These are phyloP conservation scores for Athalia circularis DNA, from an alignment of 2,888 invertebrate genomes.

Conservation along the genomic window DNA sequence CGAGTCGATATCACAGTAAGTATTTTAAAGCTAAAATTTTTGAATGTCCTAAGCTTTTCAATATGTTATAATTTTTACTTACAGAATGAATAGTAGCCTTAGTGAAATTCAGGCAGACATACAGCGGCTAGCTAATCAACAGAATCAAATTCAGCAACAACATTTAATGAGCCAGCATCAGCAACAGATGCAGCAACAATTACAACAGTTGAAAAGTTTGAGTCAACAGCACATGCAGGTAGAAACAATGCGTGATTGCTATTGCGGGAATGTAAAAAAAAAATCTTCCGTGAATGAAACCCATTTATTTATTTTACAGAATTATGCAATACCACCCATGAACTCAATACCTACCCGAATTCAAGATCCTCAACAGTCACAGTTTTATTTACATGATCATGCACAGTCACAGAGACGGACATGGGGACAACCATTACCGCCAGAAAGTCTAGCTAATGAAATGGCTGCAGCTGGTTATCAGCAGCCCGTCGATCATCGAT, in stretches of 20 bases:
- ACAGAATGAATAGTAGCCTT: constrained; percentile 93
- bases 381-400: constrained; percentile 87
- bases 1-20: constrained; percentile 88
- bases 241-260: constrained; percentile 14
- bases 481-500: constrained; percentile 68
- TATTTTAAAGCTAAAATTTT: constrained; percentile 54
- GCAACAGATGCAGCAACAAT: constrained; percentile 77
- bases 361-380: constrained; percentile 75
- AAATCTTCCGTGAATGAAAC: constrained; percentile 56
- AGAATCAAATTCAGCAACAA: constrained; percentile 84
- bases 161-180: constrained; percentile 78
- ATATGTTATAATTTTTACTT: constrained; percentile 54
- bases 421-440: constrained; percentile 74
- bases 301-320: constrained; percentile 53
- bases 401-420: constrained; percentile 75
- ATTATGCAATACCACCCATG: constrained; percentile 64
- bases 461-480: constrained; percentile 69
- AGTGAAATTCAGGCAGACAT: constrained; percentile 96
- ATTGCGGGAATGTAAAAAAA: constrained; percentile 46
- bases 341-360: constrained; percentile 67
- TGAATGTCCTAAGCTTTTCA: constrained; percentile 43
- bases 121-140: constrained; percentile 90
- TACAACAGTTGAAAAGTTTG: constrained; percentile 76
- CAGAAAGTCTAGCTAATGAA: constrained; percentile 72
- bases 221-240: constrained; percentile 71